These are phyloP conservation scores for Phalanger gymnotis DNA, from an alignment of 2,797 vertebrate species.

Conservation along the genomic window DNA sequence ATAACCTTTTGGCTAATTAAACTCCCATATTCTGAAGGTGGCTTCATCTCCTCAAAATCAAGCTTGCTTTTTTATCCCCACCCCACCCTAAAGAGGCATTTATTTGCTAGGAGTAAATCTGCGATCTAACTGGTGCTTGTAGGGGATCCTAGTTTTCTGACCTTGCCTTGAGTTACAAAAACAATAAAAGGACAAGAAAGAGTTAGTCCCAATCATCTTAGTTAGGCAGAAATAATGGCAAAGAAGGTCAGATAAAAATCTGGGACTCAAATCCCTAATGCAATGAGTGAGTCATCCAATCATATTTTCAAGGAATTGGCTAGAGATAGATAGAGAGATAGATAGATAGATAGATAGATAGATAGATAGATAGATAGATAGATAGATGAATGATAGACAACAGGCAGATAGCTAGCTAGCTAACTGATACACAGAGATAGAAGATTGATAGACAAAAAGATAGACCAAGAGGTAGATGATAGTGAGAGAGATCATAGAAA, in stretches of 20 bases:
- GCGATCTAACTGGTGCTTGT: neutral
- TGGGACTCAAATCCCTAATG: slow-evolving; percentile 2
- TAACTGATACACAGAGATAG: neutral
- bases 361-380: neutral
- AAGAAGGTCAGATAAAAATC: slow-evolving; percentile 51
- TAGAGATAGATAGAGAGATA: neutral
- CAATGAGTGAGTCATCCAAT: neutral
- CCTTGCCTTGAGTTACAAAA: neutral
- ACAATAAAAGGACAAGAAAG: neutral
- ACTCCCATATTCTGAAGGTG: slow-evolving; percentile 17
- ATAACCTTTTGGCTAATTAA: slow-evolving; percentile 56
- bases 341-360: neutral
- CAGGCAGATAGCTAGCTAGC: no score
- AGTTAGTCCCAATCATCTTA: neutral
- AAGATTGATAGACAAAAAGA: no score
- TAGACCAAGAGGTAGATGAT: no score
- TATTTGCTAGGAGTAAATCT: slow-evolving; percentile 1
- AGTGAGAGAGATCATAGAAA: no score
- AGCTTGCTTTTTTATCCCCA: neutral
- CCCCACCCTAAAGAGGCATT: slow-evolving; percentile 7
- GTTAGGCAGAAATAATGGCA: slow-evolving; percentile 2
- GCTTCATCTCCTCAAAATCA: slow-evolving; percentile 29
- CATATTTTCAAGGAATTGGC: slow-evolving; percentile 9
- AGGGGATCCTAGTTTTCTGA: slow-evolving; percentile 10
- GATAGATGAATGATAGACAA: neutral